phyloP scores from a whole-genome alignment of 2,113 vertebrate genomes.

The Sula dactylatra region DNA sequence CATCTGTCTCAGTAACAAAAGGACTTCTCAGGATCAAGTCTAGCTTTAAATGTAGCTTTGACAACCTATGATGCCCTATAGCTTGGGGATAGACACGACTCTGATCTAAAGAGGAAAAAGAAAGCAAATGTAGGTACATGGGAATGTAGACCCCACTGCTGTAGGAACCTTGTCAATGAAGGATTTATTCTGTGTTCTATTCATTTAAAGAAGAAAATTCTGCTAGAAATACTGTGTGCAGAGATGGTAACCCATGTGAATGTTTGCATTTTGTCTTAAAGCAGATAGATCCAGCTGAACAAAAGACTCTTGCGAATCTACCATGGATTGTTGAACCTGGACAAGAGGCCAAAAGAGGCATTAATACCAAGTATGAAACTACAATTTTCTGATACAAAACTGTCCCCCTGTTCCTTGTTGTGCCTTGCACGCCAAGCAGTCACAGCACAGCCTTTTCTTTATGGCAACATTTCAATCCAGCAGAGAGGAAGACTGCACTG shows the following conservation, averaged over 20 bases:
- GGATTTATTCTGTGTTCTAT: not conserved
- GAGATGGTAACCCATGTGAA: not conserved
- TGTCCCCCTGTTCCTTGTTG: slow-evolving; percentile 89
- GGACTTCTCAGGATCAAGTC: not conserved
- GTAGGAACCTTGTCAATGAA: not conserved
- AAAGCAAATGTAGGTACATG: not conserved
- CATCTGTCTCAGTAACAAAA: slow-evolving; percentile 9
- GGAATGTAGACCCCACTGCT: not conserved
- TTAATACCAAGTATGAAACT: slow-evolving; percentile 99
- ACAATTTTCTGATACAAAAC: slow-evolving; percentile 98
- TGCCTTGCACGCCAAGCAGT: slow-evolving; percentile 87
- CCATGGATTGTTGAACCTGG: slow-evolving; percentile 99
- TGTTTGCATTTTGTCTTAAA: slow-evolving; percentile 74
- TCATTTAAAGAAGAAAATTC: not conserved
- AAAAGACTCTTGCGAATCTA: slow-evolving; percentile 97
- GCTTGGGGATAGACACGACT: not conserved
- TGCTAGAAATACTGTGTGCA: not conserved
- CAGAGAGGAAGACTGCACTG: slow-evolving; percentile 83
- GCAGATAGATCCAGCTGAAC: slow-evolving; percentile 98
- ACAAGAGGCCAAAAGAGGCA: slow-evolving; percentile 98
- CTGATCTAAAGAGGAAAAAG: not conserved
- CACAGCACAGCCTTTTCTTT: slow-evolving; percentile 86
- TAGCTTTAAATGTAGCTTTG: not conserved
- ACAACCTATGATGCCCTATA: not conserved
- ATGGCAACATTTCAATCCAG: slow-evolving; percentile 80